phyloP scores from a whole-genome alignment of 2,888 invertebrate genomes.

The Macaria notata region DNA sequence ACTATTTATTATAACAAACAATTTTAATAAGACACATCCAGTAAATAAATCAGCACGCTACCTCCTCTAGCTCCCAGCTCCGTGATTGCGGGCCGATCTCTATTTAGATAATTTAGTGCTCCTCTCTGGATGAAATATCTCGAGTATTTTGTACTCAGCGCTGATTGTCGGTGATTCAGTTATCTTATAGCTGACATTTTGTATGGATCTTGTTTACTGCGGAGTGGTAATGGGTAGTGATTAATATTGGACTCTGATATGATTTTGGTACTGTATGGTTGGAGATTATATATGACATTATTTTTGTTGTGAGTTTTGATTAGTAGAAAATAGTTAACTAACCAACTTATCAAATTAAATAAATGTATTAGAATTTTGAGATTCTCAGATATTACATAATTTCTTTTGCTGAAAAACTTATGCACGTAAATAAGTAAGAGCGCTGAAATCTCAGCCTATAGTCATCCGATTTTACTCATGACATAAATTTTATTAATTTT shows the following conservation, averaged over 20 bases:
- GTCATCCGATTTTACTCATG: no score
- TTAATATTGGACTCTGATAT: conserved; percentile 6
- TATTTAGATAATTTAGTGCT: conserved; percentile 79
- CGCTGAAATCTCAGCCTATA: no score
- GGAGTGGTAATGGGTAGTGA: conserved; percentile 10
- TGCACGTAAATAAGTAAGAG: no score
- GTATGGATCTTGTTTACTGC: conserved; percentile 39
- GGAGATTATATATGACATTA: no score
- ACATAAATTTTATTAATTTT: no score
- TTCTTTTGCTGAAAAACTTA: no score
- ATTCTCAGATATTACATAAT: no score
- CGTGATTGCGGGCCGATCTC: conserved; percentile 75
- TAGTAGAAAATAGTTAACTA: no score
- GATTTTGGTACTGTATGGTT: not conserved
- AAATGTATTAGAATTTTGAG: no score
- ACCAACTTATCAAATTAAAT: no score
- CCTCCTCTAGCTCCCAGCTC: conserved; percentile 20
- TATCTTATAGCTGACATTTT: conserved; percentile 62
- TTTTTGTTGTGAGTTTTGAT: no score
- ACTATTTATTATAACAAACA: no score
- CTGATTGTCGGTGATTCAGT: conserved; percentile 64
- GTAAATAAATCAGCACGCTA: conserved; percentile 37
- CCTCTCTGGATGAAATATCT: conserved; percentile 69
- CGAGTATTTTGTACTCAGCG: conserved; percentile 43
- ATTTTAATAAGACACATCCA: not conserved